Conservation (phyloP, 2,888 invertebrate species). For the Syrphus vitripennis region DNA sequence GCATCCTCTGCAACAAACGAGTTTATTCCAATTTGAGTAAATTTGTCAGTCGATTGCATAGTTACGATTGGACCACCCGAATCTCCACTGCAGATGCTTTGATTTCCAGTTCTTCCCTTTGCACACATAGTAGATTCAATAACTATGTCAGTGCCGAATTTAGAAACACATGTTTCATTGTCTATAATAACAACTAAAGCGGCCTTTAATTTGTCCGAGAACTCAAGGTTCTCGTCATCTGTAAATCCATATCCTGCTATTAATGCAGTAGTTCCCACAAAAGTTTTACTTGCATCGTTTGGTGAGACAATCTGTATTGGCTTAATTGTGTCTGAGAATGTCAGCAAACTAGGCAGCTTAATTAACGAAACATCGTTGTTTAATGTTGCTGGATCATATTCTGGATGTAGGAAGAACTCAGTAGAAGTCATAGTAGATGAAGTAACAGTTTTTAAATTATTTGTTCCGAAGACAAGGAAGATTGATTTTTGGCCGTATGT, state of each 20-base stretch:
- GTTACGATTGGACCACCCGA: conserved; percentile 78
- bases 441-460: conserved; percentile 73
- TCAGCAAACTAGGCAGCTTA: conserved; percentile 74
- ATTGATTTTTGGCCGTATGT: conserved; percentile 74
- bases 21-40: conserved; percentile 78
- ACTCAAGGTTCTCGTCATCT: conserved; percentile 77
- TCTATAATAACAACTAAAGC: conserved; percentile 76
- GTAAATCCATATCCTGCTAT: conserved; percentile 77
- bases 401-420: conserved; percentile 75
- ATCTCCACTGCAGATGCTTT: conserved; percentile 79
- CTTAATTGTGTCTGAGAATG: conserved; percentile 74
- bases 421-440: conserved; percentile 75
- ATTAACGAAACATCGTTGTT: conserved; percentile 78
- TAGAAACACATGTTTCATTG: conserved; percentile 74
- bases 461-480: conserved; percentile 76
- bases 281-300: conserved; percentile 70
- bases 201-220: conserved; percentile 74
- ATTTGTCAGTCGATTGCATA: conserved; percentile 63
- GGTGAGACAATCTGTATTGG: conserved; percentile 75
- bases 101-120: conserved; percentile 73
- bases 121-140: conserved; percentile 76
- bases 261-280: conserved; percentile 73
- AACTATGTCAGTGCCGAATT: conserved; percentile 74
- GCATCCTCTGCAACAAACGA: conserved; percentile 78
- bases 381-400: conserved; percentile 74